Evolutionary conservation across 2,888 invertebrate genomes (phyloP).

Genomic region (Pomacea canaliculata): DNA sequence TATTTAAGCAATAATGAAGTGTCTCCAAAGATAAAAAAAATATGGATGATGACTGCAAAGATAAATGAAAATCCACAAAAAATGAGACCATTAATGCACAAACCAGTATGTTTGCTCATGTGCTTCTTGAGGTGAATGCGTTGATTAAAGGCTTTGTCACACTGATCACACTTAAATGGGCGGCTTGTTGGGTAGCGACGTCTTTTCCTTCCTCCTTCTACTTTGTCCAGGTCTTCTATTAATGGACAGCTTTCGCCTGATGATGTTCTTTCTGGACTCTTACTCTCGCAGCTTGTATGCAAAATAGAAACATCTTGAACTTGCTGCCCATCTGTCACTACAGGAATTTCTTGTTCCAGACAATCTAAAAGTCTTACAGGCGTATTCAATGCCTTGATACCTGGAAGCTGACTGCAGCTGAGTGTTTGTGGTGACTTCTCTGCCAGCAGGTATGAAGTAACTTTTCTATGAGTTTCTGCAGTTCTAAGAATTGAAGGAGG

Average conservation of each 20-base stretch:
- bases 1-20: no score
- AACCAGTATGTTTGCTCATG: conserved; percentile 69
- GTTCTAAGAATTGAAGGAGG: no score
- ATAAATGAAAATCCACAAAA: neutral
- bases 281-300: neutral
- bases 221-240: conserved; percentile 33
- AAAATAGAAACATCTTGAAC: neutral
- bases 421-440: no score
- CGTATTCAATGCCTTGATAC: neutral
- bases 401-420: conserved; percentile 1
- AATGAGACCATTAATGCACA: neutral
- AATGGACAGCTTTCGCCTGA: neutral
- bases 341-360: neutral
- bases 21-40: no score
- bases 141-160: conserved; percentile 68
- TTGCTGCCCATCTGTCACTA: neutral
- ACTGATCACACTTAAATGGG: conserved; percentile 67
- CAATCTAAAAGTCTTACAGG: conserved; percentile 2
- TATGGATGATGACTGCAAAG: neutral
- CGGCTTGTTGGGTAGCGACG: conserved; percentile 57
- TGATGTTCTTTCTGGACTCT: neutral
- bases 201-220: conserved; percentile 40
- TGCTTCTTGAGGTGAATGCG: conserved; percentile 70
- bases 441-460: no score
- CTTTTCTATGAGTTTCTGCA: no score